phyloP scores from a whole-genome alignment of 2,888 invertebrate genomes.

The Carterocephalus palaemon region DNA sequence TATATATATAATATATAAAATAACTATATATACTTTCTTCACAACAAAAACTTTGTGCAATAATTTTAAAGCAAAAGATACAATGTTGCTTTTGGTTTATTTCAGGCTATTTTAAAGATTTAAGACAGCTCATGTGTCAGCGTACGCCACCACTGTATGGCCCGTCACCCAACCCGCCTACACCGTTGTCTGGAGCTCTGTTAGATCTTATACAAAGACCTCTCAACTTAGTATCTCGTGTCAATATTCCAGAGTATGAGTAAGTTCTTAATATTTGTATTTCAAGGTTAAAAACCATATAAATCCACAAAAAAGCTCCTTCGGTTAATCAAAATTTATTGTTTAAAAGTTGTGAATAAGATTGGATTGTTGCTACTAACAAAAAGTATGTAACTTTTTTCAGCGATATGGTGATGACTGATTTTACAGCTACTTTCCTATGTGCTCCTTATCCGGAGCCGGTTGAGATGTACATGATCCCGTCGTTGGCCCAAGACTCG shows the following conservation, averaged over 20 bases:
- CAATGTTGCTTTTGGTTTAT: slow-evolving; percentile 25
- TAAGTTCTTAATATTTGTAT: slow-evolving; percentile 44
- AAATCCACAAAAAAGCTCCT: too few relatives aligned
- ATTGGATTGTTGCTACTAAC: not conserved
- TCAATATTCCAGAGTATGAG: slow-evolving; percentile 68
- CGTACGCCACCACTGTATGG: slow-evolving; percentile 85
- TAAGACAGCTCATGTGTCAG: slow-evolving; percentile 84
- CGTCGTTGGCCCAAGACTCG: slow-evolving; percentile 78
- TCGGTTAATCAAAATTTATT: too few relatives aligned
- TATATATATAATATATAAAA: too few relatives aligned
- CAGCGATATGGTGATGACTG: slow-evolving; percentile 65
- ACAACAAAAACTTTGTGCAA: too few relatives aligned
- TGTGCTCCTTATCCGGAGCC: slow-evolving; percentile 82
- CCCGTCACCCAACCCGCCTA: slow-evolving; percentile 83
- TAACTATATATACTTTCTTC: too few relatives aligned
- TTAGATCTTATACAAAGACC: slow-evolving; percentile 88
- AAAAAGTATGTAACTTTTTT: slow-evolving; percentile 27
- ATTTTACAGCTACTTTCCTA: slow-evolving; percentile 83
- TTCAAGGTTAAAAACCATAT: too few relatives aligned
- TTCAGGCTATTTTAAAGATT: slow-evolving; percentile 85
- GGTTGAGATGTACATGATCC: slow-evolving; percentile 84
- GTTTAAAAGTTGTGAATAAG: too few relatives aligned
- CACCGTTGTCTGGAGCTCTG: slow-evolving; percentile 84
- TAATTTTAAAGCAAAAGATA: slow-evolving; percentile 2
- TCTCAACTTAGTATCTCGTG: slow-evolving; percentile 76